Base-by-base conservation (phyloP, 2,888 invertebrate genomes). In the Neoaliturus tenellus region DNA sequence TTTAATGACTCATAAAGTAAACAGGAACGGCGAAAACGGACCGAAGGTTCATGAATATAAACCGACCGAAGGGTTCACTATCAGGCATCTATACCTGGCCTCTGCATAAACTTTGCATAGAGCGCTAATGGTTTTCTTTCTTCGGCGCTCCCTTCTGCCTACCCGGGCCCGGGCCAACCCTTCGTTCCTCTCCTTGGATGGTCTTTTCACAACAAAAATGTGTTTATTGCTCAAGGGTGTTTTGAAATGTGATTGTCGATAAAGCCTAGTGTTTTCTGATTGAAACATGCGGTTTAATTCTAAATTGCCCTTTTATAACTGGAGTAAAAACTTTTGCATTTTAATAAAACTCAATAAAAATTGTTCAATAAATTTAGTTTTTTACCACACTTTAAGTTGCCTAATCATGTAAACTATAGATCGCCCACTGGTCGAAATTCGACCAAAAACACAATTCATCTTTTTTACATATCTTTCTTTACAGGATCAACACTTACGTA, bases 51-150 rank as follows among this genome's bases (percentile, higher is more conserved):
- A 62, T 62, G 62, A 62, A 62, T 62, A 62, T 62, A 62, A 62
- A 62, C 62, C 17, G 62, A 62, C 62, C 51, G 51, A 51, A 51
- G 51, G 51, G 51, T 4, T 51, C 17, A 20, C 51, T 51, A 51
- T 51, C 51, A 23, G 51, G 23, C 20, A 51, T 51, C 51, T 51
- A 2, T 62, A 62, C 62, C 62, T 62, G 62, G 28, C 39, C 23
- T 39, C 69, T 69, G 69, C 69, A 69, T 69, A 33, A 69, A 69
- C 69, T 69, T 69, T 69, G 35, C 69, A 69, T 69, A 31, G 35
- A 31, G 20, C 39, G 33, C 69, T 69, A 69, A 69, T 69, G 69
- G 39, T 20, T 69, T 39, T 69, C 69, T 69, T 69, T 69, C 69
- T 69, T 69, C 39, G n/a, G n/a, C n/a, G 8, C n/a, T n/a, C 3